Evolutionary conservation across 64 coral and sea anemone species (phyloP).

Genomic region (Hydrozoanthus tunicans): DNA sequence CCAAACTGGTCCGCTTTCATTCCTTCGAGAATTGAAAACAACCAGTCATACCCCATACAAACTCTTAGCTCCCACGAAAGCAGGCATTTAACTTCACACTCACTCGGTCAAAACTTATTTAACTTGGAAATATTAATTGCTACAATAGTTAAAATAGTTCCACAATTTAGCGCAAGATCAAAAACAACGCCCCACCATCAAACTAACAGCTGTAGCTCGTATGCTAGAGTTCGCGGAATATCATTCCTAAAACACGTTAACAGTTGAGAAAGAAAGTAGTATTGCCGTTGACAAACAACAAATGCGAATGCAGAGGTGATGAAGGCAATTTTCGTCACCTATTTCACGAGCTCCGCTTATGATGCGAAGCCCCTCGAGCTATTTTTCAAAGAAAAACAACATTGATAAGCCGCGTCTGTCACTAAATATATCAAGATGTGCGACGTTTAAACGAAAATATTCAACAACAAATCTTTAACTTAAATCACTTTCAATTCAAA

Average conservation of each 20-base stretch:
- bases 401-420: background rate
- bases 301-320: background rate
- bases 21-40: too few species aligned
- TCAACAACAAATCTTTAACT: background rate
- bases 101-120: too few species aligned
- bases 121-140: too few species aligned
- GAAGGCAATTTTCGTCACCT: slow-evolving; percentile 15
- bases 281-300: background rate
- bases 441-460: background rate
- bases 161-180: too few species aligned
- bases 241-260: slow-evolving; percentile 7
- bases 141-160: too few species aligned
- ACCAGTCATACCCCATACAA: too few species aligned
- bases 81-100: too few species aligned
- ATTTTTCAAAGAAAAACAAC: slow-evolving; percentile 13
- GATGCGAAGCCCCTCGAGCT: background rate
- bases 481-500: background rate
- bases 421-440: background rate
- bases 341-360: background rate
- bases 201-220: background rate
- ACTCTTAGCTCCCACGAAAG: too few species aligned
- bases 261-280: background rate
- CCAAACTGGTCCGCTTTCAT: too few species aligned
- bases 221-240: background rate
- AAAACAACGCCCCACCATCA: too few species aligned